Evolutionary conservation across 2,113 vertebrate species (phyloP).

Genomic region (Camarhynchus parvulus): DNA sequence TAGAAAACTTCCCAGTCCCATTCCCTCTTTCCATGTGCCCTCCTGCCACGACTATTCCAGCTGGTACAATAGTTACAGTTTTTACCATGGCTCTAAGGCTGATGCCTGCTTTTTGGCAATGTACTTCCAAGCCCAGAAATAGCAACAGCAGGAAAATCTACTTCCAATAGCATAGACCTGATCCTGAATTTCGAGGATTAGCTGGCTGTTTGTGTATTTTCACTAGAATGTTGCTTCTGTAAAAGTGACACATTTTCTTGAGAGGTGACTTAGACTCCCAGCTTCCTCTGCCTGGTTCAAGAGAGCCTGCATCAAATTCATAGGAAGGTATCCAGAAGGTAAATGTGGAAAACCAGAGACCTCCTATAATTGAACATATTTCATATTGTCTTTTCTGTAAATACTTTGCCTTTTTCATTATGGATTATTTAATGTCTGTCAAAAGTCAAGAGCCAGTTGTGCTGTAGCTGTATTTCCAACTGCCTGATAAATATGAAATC

Average conservation of each 20-base stretch:
- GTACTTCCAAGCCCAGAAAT: not conserved
- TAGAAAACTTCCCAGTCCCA: not conserved
- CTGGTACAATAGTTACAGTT: not conserved
- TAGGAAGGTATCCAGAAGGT: not conserved
- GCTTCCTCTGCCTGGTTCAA: not conserved
- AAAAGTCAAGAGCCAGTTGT: constrained; percentile 20
- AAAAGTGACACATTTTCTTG: not conserved
- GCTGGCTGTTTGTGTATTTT: not conserved
- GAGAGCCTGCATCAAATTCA: not conserved
- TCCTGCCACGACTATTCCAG: not conserved
- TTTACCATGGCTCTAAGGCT: not conserved
- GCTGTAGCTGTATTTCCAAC: constrained; percentile 13
- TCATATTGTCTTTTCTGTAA: constrained; percentile 3
- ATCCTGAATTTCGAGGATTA: not conserved
- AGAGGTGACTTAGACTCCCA: no score
- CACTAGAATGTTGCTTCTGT: not conserved
- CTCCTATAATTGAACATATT: not conserved
- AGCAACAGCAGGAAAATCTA: not conserved
- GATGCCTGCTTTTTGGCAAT: not conserved
- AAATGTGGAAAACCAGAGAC: not conserved
- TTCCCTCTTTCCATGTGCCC: not conserved
- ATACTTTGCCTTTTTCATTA: constrained; percentile 5
- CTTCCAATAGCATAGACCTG: not conserved
- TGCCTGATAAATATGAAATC: constrained; percentile 58
- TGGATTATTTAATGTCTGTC: constrained; percentile 44